These are phyloP conservation scores for Hydropsyche betteni DNA, from an alignment of 2,888 invertebrate species.

Conservation along the genomic window DNA sequence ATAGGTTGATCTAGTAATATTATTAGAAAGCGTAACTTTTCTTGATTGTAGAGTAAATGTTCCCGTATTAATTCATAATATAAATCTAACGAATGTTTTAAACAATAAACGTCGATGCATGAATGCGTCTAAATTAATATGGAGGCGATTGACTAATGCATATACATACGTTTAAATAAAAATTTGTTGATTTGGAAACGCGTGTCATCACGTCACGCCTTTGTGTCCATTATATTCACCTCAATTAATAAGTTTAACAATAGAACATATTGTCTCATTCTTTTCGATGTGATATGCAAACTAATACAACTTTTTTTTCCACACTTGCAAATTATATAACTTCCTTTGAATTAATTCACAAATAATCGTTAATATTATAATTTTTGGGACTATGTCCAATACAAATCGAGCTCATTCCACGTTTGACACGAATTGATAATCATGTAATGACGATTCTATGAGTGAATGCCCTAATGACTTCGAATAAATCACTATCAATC, in stretches of 20 bases:
- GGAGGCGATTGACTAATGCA: too few relatives aligned
- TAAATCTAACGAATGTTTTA: too few relatives aligned
- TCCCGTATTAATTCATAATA: too few relatives aligned
- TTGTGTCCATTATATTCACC: conserved; percentile 1
- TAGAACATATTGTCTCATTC: too few relatives aligned
- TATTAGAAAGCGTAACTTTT: too few relatives aligned
- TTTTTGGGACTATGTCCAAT: too few relatives aligned
- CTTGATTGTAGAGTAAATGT: too few relatives aligned
- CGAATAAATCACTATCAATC: background rate
- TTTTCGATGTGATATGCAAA: background rate
- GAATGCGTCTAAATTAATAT: too few relatives aligned
- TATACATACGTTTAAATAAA: background rate
- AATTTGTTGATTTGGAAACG: background rate
- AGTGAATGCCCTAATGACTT: conserved; percentile 16
- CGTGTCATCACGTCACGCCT: background rate
- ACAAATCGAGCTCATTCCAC: background rate
- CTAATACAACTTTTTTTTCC: background rate
- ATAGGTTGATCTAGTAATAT: too few relatives aligned
- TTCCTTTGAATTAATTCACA: background rate
- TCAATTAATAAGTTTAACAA: background rate
- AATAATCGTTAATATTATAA: too few relatives aligned
- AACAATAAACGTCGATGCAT: too few relatives aligned
- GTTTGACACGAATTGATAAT: background rate
- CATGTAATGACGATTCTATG: background rate
- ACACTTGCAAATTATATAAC: background rate